phyloP scores from a whole-genome alignment of 2,113 vertebrate genomes.

The Pluvianellus socialis region DNA sequence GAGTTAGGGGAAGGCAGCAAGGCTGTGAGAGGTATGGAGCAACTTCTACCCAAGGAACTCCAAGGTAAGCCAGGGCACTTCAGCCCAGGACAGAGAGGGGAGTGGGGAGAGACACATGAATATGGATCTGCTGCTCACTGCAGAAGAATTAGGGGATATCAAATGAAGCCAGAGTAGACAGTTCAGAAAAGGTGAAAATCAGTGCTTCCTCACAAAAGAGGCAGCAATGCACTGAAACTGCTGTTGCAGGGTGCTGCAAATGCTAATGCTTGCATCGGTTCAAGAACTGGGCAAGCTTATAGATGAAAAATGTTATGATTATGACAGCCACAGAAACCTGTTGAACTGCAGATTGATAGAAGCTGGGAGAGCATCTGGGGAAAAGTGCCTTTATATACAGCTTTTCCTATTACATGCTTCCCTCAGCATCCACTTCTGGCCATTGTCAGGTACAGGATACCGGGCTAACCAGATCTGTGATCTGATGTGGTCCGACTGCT shows the following conservation, averaged over 20 bases:
- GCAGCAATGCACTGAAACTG: background rate
- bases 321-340: background rate
- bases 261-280: background rate
- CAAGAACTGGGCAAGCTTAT: background rate
- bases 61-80: fast-evolving
- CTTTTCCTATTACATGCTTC: background rate
- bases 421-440: background rate
- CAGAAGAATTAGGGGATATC: background rate
- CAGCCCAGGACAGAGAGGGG: background rate
- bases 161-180: fast-evolving
- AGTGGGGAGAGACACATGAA: background rate
- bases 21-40: background rate
- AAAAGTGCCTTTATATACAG: background rate
- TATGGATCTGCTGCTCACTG: background rate
- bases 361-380: background rate
- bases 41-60: background rate
- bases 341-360: background rate
- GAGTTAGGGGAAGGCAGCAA: background rate
- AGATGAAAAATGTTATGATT: background rate
- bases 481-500: background rate
- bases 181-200: background rate
- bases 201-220: background rate
- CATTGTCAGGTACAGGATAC: background rate
- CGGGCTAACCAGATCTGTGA: background rate
- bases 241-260: fast-evolving